Evolutionary conservation across 2,113 vertebrate genomes (phyloP).

Genomic region (Cygnus atratus): DNA sequence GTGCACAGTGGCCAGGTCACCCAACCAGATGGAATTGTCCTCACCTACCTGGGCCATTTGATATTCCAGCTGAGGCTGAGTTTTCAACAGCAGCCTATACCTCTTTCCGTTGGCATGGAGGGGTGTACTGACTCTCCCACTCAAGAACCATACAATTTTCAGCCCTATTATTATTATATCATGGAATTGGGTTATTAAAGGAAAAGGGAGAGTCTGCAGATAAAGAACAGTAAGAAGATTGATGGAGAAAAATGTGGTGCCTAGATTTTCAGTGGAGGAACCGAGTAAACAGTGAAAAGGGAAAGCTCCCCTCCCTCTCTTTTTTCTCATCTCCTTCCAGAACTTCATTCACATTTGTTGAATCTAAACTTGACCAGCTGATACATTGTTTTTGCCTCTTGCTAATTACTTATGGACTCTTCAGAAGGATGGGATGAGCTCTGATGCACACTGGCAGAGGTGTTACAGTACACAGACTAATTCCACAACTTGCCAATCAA

Average conservation of each 20-base stretch:
- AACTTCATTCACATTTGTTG: background rate
- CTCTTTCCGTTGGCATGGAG: background rate
- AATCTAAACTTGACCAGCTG: background rate
- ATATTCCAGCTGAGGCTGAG: background rate
- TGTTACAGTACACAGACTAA: background rate
- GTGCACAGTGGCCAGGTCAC: background rate
- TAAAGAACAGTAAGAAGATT: background rate
- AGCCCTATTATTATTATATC: background rate
- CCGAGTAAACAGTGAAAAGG: background rate
- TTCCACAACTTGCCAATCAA: background rate
- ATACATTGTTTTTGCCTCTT: background rate
- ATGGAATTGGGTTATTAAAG: background rate
- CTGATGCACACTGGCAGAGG: rapidly evolving
- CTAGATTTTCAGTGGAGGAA: background rate
- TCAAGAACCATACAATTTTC: background rate
- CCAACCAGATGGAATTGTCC: background rate
- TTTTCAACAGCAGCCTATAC: background rate
- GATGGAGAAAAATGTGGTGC: background rate
- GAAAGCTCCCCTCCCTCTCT: background rate
- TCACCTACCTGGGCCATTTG: background rate
- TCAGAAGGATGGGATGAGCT: background rate
- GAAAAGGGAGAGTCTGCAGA: background rate
- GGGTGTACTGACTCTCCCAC: background rate
- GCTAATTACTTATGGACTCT: background rate
- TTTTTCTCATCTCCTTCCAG: background rate